These are phyloP conservation scores for Melitaea cinxia DNA, from an alignment of 1,140 invertebrate genomes.

Conservation along the genomic window DNA sequence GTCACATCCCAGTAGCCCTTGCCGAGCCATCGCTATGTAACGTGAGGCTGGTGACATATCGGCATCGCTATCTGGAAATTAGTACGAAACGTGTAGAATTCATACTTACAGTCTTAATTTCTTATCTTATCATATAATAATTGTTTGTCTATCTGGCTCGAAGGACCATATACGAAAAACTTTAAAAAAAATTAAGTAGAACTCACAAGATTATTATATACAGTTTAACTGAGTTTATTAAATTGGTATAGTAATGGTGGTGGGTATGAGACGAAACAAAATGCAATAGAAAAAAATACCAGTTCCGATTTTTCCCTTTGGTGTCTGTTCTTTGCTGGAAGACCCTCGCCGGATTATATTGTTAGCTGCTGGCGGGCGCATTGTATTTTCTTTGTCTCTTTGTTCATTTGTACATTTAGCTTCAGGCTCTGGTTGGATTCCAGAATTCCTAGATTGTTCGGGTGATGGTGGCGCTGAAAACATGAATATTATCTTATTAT, in stretches of 20 bases:
- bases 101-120: no score
- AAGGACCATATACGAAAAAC: no score
- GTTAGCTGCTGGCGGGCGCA: constrained; percentile 45
- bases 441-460: not conserved
- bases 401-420: constrained; percentile 17
- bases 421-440: constrained; percentile 14
- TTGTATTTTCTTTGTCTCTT: constrained; percentile 58
- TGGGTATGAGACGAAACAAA: no score
- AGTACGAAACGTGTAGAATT: no score
- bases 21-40: constrained; percentile 77
- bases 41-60: constrained; percentile 76
- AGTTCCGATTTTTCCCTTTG: constrained; percentile 42
- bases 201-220: no score
- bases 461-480: constrained; percentile 49
- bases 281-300: constrained; percentile 14
- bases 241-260: no score
- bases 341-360: constrained; percentile 38
- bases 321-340: constrained; percentile 51
- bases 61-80: constrained; percentile 38
- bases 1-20: constrained; percentile 67
- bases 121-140: no score
- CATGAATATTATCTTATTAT: not conserved
- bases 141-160: no score
- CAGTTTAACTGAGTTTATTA: no score
- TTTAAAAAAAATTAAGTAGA: no score